Evolutionary conservation across 1,140 invertebrate species (phyloP), one percentile per base, ranked within the genome.

Genomic region (Cardiocondyla obscurior): DNA sequence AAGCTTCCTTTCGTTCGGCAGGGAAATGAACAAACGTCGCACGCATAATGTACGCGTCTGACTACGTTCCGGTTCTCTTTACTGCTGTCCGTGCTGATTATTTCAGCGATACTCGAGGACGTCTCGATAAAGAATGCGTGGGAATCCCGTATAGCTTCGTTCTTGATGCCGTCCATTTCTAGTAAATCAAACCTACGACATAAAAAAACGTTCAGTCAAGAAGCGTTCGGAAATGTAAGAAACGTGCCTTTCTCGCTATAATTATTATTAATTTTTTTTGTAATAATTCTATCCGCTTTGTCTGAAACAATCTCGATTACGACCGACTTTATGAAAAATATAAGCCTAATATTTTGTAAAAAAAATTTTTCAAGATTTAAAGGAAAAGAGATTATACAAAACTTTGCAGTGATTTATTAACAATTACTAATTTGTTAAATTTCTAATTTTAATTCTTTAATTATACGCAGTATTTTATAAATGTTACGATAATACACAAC

Each of bases 121-220:
- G 62, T 64, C 16, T 58, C 6, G 10, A 67, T 10, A 22, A 79
- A 69, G 33, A 79, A 67, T 14, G 74, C 44, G 3, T 69, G 22
- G 6, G 62, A 25, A 30, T 22, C 25, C n/a, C 42, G 62, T 19
- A 53, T 25, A 12, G 16, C 49, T 30, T 69, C 46, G 12, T n/a
- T 76, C 73, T 76, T 76, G 44, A 76, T 64, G 10, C 33, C 73
- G 0, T 76, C 55, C 28, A 64, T 46, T 36, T 76, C 57, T 58
- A 76, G 73, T 22, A 76, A 64, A 16, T 79, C 46, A 22, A 79
- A 69, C 62, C 74, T 79, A 79, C 46, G 33, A 77, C 60, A 73
- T 25, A 79, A 39, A 55, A 79, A 12, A 65, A 76, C 6, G 22
- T 55, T 82, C 10, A 46, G 36, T 82, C 39, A 82, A 65, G 25